Conservation (phyloP, 2,797 vertebrate species). For the Sphaeramia orbicularis region DNA sequence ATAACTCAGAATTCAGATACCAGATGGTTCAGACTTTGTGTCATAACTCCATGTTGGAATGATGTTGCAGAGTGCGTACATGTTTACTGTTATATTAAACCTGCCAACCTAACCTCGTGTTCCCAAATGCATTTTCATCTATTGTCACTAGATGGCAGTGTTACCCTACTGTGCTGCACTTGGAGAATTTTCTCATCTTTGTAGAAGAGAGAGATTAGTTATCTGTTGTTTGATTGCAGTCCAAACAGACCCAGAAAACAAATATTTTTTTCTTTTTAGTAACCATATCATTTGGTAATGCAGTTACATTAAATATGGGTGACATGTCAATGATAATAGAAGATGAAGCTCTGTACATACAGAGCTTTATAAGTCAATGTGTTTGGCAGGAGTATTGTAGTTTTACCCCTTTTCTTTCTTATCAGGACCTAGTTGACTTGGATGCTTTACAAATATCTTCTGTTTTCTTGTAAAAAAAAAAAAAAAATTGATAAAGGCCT, state of each 20-base stretch:
- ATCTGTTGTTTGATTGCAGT: constrained; percentile 37
- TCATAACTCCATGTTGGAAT: constrained; percentile 59
- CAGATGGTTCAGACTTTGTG: constrained; percentile 4
- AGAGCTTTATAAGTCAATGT: not conserved
- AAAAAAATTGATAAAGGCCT: too few relatives aligned
- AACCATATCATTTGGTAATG: constrained; percentile 30
- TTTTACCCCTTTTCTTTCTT: too few relatives aligned
- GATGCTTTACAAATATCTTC: not conserved
- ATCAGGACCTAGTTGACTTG: too few relatives aligned
- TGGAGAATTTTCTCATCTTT: not conserved
- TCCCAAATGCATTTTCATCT: constrained; percentile 2
- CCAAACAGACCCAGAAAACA: constrained; percentile 10
- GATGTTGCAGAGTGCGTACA: not conserved
- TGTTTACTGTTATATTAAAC: constrained; percentile 24
- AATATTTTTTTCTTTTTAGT: constrained; percentile 17
- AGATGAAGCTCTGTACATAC: too few relatives aligned
- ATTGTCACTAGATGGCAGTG: constrained; percentile 73
- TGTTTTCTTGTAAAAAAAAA: too few relatives aligned
- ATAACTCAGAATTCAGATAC: too few relatives aligned
- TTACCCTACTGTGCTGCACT: constrained; percentile 22
- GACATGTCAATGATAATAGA: not conserved
- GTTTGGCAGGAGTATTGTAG: constrained; percentile 8
- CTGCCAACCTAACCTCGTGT: not conserved
- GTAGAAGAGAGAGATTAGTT: constrained; percentile 11
- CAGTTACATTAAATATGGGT: not conserved